Base-by-base conservation (phyloP, 2,797 vertebrate species). In the Mormyrus hasselquistii region DNA sequence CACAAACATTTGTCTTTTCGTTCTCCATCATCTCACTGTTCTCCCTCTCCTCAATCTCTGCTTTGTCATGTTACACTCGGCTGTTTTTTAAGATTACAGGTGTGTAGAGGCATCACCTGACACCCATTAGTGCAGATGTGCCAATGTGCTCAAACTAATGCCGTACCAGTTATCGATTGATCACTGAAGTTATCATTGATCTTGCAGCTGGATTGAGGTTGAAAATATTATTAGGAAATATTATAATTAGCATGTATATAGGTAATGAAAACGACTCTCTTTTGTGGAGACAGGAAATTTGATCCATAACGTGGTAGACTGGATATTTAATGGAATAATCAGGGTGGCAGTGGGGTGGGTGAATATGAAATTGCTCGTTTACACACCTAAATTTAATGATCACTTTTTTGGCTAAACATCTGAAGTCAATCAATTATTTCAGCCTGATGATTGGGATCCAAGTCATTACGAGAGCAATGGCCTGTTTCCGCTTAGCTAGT, bases 381-480 rank as follows among this genome's bases (percentile, higher is more conserved):
- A 49, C 53, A 57, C 49, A 87, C 50, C 85, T 57, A 29, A 55
- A 87, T 84, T 83, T 88, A 55, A 59, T 59, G 62, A 83, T 88
- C 53, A 25, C 29, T 57, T 57, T 88, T 88, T 88, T 49, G 88
- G 88, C 73, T 59, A 83, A 84, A 57, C 62, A 34, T 88, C 65
- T 76, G n/a, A 69, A 76, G 47, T 88, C 62, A 50, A 76, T 73
- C 87, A 73, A 50, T 65, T 73, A 73, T 79, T 50, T 41, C 49
- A 52, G 69, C 65, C 47, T 88, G 22, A 50, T 76, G 87, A 52
- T 88, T 29, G 38, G 57, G 69, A 79, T 52, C 87, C 65, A 52
- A 76, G 62, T 76, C 62, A 88, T 88, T 88, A 88, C 3, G 65
- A 69, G 87, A 88, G 41, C 87, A 88, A 88, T 88, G 87, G 59